Conservation (phyloP, 35 echinoderm and acorn worm genomes). For the Lytechinus variegatus region DNA sequence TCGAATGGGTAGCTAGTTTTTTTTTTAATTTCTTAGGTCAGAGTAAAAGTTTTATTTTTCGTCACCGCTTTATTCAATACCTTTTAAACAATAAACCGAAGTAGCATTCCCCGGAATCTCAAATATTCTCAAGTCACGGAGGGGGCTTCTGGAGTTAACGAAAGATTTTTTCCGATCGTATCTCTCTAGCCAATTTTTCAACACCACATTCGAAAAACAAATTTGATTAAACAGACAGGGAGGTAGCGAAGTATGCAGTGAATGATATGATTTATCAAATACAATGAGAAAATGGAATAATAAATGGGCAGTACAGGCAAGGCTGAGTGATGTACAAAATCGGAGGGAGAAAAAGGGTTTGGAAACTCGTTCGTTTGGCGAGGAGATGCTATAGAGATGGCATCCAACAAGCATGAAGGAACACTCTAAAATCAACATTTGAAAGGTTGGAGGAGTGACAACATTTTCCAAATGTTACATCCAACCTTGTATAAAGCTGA, state of each 20-base stretch:
- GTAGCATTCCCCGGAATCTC: background rate
- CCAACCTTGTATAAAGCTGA: too few species aligned
- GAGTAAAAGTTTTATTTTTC: background rate
- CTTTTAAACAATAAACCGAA: background rate
- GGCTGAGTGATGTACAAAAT: background rate
- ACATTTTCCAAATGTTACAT: too few species aligned
- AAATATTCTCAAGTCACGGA: background rate
- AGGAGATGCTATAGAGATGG: too few species aligned
- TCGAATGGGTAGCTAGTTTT: too few species aligned
- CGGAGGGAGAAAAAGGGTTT: background rate
- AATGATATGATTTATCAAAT: background rate
- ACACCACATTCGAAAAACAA: background rate
- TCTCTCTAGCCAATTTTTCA: background rate
- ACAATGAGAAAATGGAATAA: background rate
- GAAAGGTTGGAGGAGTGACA: too few species aligned
- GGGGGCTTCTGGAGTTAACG: background rate
- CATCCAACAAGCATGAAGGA: too few species aligned
- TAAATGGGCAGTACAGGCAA: background rate
- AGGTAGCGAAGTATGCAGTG: background rate
- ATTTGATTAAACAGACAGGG: background rate
- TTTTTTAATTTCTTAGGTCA: too few species aligned
- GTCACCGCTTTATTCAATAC: background rate
- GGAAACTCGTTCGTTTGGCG: too few species aligned
- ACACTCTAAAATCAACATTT: too few species aligned
- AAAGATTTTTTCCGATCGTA: background rate